Conservation (phyloP, 1,140 invertebrate genomes). For the Aporrectodea caliginosa region DNA sequence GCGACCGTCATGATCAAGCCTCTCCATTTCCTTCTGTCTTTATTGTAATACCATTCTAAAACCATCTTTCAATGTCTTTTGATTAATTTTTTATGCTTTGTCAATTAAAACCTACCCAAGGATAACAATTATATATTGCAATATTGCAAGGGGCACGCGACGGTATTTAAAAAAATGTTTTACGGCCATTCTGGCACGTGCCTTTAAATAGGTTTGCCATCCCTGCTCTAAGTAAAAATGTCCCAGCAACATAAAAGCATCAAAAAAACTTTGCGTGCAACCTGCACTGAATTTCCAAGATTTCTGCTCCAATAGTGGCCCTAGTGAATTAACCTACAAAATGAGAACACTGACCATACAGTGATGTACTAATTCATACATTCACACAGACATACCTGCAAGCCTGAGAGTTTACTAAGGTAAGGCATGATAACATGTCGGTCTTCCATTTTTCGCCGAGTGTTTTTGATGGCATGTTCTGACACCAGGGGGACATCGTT, state of each 20-base stretch:
- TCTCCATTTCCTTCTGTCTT: too few species aligned
- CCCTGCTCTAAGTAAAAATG: too few species aligned
- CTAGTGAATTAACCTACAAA: background rate
- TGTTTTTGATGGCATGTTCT: conserved; percentile 65
- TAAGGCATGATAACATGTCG: conserved; percentile 68
- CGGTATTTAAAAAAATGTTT: too few species aligned
- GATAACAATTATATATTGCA: too few species aligned
- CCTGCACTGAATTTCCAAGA: background rate
- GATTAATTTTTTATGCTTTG: too few species aligned
- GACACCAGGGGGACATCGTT: background rate
- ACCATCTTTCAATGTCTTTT: too few species aligned
- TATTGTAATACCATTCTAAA: too few species aligned
- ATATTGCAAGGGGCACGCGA: too few species aligned
- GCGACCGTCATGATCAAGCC: too few species aligned
- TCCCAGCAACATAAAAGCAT: background rate
- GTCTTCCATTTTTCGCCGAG: conserved; percentile 80
- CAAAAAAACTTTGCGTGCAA: background rate
- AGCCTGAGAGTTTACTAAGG: conserved; percentile 55
- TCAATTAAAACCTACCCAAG: too few species aligned
- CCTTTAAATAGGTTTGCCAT: too few species aligned
- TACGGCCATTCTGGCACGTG: too few species aligned
- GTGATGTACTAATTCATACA: background rate
- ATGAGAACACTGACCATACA: background rate
- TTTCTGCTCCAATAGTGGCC: background rate
- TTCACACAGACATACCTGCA: conserved; percentile 49